Evolutionary conservation across 2,888 invertebrate genomes (phyloP).

Genomic region (Erebia epiphron): DNA sequence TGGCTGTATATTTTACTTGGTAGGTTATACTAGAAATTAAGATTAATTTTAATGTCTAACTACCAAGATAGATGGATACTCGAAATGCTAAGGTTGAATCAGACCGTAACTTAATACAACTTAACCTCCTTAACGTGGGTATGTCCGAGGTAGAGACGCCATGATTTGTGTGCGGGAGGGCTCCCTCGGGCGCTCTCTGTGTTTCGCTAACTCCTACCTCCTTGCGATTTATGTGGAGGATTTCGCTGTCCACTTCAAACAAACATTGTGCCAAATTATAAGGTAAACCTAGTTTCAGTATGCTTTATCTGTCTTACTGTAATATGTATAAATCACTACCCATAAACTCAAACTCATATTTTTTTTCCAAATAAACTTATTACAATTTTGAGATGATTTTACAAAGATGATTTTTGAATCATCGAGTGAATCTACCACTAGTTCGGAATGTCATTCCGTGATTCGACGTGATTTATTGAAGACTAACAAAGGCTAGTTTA

Average conservation of each 20-base stretch:
- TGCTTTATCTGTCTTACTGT: conserved; percentile 2
- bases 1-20: background rate
- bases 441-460: no score
- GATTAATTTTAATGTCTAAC: background rate
- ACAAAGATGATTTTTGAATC: no score
- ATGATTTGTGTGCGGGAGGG: conserved; percentile 59
- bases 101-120: conserved; percentile 21
- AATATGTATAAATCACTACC: background rate
- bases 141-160: conserved; percentile 51
- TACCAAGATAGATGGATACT: background rate
- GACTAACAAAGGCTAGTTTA: no score
- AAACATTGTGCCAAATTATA: conserved; percentile 58
- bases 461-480: no score
- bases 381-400: no score
- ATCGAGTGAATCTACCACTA: no score
- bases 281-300: conserved; percentile 21
- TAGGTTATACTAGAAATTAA: background rate
- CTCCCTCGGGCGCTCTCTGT: conserved; percentile 50
- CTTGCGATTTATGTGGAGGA: conserved; percentile 58
- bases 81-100: conserved; percentile 12
- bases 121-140: conserved; percentile 40
- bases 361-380: no score
- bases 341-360: no score
- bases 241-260: conserved; percentile 64
- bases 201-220: conserved; percentile 49